Base-by-base conservation (phyloP, 2,797 vertebrate genomes). In the Momotus momota region DNA sequence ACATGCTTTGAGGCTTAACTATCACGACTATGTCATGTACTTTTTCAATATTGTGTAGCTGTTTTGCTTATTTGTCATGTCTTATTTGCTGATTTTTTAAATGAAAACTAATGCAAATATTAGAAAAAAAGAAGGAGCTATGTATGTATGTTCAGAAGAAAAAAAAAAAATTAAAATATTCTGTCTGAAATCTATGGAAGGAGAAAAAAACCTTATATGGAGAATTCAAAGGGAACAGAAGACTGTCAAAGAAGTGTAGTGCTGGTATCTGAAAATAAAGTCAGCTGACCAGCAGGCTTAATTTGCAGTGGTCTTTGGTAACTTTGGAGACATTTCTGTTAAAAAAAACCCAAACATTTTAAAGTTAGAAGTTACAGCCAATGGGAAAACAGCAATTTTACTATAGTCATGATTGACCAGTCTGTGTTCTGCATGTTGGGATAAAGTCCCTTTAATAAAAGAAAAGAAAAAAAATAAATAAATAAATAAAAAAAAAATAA, bases 41-140 rank as follows among this genome's bases (percentile, higher is more conserved):
- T 94, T 79, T 49, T 88, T 81, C 33, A 74, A 1, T 26, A 57
- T 38, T 84, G 43, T 88, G 46, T 79, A 95, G 94, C 75, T 87
- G 52, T 87, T 93, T 82, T 70, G 62, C 14, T 79, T 78, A 11
- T 90, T 77, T 95, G 40, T 62, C n/a, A 6, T 62, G 15, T 86
- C 73, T 46, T 35, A 35, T 35, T 35, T 35, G 35, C 35, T 35
- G 35, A 35, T 35, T 35, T 35, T 35, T 35, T 35, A 35, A 2
- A 66, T 41, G 45, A 81, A 94, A 89, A 78, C 4, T 1, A 72
- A 16, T 55, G 43, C 11, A 83, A 85, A 82, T 21, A 15, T 40
- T 46, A 48, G n/a, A 29, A 51, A 78, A 66, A 65, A 58, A n/a
- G 8, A 55, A 85, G 20, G 1, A 70, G 7, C 7, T 51, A 15